Percentiles rank a stretch among this genome's conserved stretches.
Conservation (phyloP, 2,888 invertebrate genomes). For the Slavum lentiscoides region DNA sequence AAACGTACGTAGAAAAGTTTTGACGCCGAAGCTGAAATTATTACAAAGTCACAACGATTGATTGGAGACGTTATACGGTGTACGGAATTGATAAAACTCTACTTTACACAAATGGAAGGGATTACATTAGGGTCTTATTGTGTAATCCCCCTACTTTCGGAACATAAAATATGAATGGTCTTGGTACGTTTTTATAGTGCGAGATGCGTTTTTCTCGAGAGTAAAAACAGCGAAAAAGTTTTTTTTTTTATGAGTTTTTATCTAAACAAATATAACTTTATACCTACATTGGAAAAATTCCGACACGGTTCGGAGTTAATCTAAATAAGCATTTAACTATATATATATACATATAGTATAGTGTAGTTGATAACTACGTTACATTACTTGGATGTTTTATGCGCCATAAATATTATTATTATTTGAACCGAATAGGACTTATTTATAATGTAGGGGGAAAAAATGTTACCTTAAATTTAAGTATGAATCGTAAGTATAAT, state of each 20-base stretch:
- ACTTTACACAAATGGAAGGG: neutral
- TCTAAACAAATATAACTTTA: neutral
- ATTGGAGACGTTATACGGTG: neutral
- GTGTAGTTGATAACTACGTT: neutral
- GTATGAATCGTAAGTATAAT: too few relatives aligned
- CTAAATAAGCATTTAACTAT: neutral
- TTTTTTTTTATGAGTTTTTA: neutral
- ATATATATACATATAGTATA: too few relatives aligned
- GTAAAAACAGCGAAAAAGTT: conserved; percentile 1
- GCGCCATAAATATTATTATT: too few relatives aligned
- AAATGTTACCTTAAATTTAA: too few relatives aligned
- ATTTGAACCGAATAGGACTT: too few relatives aligned
- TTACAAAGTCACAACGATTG: neutral
- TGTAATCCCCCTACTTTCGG: neutral
- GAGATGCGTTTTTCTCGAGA: neutral
- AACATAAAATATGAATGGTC: neutral
- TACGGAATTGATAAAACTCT: neutral
- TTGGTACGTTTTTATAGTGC: neutral
- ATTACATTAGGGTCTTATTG: neutral
- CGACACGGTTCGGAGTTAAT: neutral
- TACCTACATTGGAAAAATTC: neutral
- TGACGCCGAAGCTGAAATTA: neutral
- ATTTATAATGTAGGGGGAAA: too few relatives aligned
- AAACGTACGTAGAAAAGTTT: neutral
- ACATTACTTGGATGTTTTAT: too few relatives aligned